Percentiles rank a stretch among this genome's conserved stretches.
phyloP scores from a whole-genome alignment of 2,888 invertebrate species.

The Diarsia mendica region DNA sequence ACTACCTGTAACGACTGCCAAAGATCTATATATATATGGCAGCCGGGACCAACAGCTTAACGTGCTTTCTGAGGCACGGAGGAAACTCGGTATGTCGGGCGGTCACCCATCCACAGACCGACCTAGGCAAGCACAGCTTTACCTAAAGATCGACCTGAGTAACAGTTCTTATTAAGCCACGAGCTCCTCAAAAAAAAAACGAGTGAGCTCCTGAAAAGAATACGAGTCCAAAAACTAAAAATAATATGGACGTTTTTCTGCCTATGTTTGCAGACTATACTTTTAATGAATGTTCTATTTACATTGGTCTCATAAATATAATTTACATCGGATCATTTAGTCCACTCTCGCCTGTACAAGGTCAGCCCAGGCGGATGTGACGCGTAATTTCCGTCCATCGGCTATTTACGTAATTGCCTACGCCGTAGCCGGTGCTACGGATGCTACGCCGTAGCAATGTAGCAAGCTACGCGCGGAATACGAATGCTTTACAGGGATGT shows the following conservation, averaged over 20 bases:
- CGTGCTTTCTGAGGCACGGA: no score
- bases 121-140: no score
- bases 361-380: constrained; percentile 53
- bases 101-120: no score
- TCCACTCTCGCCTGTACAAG: constrained; percentile 32
- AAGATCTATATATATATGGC: no score
- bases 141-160: no score
- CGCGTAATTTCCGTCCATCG: constrained; percentile 60
- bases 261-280: neutral
- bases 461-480: constrained; percentile 33
- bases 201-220: no score
- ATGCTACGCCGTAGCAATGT: constrained; percentile 30
- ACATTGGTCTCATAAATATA: constrained; percentile 28
- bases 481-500: no score
- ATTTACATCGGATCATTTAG: constrained; percentile 40
- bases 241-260: neutral
- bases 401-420: constrained; percentile 61
- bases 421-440: constrained; percentile 60
- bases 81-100: no score
- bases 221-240: neutral
- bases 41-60: no score
- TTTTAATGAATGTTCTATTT: neutral
- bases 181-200: no score
- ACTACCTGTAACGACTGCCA: no score
- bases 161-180: no score